Base-by-base conservation (phyloP, 2,888 invertebrate genomes). In the Dolomedes plantarius region DNA sequence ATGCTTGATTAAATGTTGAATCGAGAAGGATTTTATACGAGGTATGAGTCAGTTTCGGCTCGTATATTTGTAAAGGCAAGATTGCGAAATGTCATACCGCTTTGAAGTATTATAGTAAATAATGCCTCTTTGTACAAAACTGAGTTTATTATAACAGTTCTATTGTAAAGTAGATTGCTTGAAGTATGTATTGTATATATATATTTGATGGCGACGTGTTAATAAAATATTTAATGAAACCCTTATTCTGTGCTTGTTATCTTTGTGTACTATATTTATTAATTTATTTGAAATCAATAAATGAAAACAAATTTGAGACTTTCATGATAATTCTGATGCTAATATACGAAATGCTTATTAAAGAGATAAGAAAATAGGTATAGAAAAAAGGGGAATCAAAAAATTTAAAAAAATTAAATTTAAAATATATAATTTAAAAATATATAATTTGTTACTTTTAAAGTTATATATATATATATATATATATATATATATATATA, bases 101-200 rank as follows among this genome's bases (percentile, higher is more conserved):
- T 72, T 72, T 79, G 23, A 56, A 39, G 79, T 72, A 79, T 41
- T 32, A 72, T 79, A 72, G 72, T 65, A 36, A 46, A 72, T 41
- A 39, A 41, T 78, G 64, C 29, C 50, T 64, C 36, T 75, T 71
- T 82, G 82, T 82, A 82, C 69, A 71, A 76, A 80, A 39, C 36
- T 68, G 56, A 73, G 46, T 23, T 65, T 75, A 76, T 62, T 71
- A 62, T 71, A 69, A 64, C 64, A 65, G 73, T 32, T 65, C 27
- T 67, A 68, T 65, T 81, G 80, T 80, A 83, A 71, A 77, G 72
- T 83, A 85, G 83, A 72, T 62, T 77, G 77, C 83, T 77, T 85
- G 27, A 32, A 50, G 56, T 50, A 67, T 73, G 77, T 39, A 72
- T 16, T 85, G 77, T 85, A 85, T 23, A 80, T 81, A 85, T 85